A percentile compares a stretch with the other conserved stretches of the same genome.
Conservation (phyloP, 2,113 vertebrate species). For the Euleptes europaea region DNA sequence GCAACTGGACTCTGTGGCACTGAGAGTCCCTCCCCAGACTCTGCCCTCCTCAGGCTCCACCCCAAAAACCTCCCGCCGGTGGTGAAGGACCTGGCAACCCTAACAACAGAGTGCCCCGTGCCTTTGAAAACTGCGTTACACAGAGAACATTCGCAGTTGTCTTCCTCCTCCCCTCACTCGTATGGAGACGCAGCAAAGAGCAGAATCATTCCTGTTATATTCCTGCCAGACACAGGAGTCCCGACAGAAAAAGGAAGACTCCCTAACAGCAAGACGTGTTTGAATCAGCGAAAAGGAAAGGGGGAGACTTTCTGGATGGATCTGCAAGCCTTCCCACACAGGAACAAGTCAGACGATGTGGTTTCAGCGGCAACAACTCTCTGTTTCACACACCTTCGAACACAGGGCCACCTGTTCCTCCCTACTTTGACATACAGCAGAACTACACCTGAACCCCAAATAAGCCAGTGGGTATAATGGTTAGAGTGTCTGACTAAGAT, state of each 20-base stretch:
- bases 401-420: background rate
- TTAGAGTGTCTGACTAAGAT: too few species aligned
- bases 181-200: background rate
- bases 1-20: too few species aligned
- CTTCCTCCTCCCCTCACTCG: background rate
- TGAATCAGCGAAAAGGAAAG: background rate
- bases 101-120: background rate
- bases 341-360: background rate
- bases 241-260: background rate
- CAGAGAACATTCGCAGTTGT: background rate
- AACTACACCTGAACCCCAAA: background rate
- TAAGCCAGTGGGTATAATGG: background rate
- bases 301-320: background rate
- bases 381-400: too few species aligned
- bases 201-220: background rate
- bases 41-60: too few species aligned
- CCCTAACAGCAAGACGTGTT: background rate
- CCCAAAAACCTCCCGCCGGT: too few species aligned
- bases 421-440: background rate
- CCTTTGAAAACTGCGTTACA: background rate
- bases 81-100: too few species aligned
- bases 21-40: too few species aligned
- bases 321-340: background rate
- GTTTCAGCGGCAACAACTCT: too few species aligned
- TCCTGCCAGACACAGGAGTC: background rate